Conservation (phyloP, 2,113 vertebrate species). For the Typhlomys cinereus region DNA sequence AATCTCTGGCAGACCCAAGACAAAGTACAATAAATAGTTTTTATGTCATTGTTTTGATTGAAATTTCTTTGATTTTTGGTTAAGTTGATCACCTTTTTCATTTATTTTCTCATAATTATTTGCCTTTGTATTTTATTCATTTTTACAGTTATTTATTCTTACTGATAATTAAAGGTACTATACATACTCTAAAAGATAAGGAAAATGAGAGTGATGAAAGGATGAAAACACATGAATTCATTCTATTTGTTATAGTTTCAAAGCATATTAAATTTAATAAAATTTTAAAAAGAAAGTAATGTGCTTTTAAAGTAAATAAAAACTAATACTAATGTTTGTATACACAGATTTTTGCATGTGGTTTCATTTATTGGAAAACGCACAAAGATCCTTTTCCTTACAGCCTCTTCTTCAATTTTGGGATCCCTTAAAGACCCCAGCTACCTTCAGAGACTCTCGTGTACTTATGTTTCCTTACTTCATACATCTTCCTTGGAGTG, state of each 20-base stretch:
- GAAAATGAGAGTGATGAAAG: neutral
- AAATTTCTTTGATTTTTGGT: neutral
- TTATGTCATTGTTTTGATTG: neutral
- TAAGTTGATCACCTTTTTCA: neutral
- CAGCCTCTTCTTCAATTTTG: neutral
- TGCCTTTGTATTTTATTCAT: neutral
- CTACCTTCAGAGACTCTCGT: slow-evolving; percentile 36
- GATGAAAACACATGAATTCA: too few species aligned
- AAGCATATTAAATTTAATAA: neutral
- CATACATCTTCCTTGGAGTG: slow-evolving; percentile 60
- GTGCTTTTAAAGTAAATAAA: neutral
- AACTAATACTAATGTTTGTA: neutral
- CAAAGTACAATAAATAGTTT: neutral
- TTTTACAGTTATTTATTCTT: slow-evolving; percentile 9
- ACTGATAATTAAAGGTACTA: neutral
- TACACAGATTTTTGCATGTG: neutral
- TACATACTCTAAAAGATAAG: neutral
- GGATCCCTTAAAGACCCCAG: slow-evolving; percentile 40
- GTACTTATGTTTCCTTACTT: slow-evolving; percentile 40
- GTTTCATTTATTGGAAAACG: slow-evolving; percentile 48
- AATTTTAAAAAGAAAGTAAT: neutral
- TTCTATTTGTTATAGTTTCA: neutral
- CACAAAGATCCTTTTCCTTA: neutral
- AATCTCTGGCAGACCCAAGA: neutral
- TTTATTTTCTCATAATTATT: neutral